phyloP scores from a whole-genome alignment of 2,113 vertebrate species.

The Tragelaphus scriptus region DNA sequence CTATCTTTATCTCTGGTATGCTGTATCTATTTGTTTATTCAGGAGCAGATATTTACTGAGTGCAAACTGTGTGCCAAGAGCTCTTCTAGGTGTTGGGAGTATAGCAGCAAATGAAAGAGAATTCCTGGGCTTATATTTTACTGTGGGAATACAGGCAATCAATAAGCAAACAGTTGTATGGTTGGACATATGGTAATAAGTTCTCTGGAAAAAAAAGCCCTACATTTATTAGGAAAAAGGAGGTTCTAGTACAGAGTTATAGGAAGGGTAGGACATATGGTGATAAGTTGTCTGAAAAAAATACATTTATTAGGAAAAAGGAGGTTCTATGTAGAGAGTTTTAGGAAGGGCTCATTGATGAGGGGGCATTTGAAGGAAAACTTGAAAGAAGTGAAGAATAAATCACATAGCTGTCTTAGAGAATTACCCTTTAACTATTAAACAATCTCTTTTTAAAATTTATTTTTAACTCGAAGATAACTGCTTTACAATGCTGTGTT shows the following conservation, averaged over 20 bases:
- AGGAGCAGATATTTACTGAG: not conserved
- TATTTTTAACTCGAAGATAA: not conserved
- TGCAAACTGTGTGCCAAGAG: not conserved
- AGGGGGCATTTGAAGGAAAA: not conserved
- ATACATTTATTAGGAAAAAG: not conserved
- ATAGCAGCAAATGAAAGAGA: not conserved
- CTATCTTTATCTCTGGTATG: not conserved
- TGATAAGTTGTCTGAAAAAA: not conserved
- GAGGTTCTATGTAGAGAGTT: not conserved
- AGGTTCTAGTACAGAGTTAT: not conserved
- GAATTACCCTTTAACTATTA: not conserved
- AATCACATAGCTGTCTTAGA: not conserved
- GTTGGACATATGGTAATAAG: not conserved
- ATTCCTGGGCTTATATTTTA: not conserved
- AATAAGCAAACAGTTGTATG: not conserved
- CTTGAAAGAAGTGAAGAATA: constrained; percentile 7
- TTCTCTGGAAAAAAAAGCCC: not conserved
- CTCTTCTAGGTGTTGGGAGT: not conserved
- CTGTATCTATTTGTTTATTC: constrained; percentile 26
- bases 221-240: not conserved
- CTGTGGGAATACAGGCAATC: not conserved
- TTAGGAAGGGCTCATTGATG: not conserved
- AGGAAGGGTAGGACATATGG: not conserved
- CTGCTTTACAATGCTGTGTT: not conserved
- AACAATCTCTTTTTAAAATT: not conserved